Conservation (phyloP, 2,113 vertebrate species). For the Ciconia boyciana region DNA sequence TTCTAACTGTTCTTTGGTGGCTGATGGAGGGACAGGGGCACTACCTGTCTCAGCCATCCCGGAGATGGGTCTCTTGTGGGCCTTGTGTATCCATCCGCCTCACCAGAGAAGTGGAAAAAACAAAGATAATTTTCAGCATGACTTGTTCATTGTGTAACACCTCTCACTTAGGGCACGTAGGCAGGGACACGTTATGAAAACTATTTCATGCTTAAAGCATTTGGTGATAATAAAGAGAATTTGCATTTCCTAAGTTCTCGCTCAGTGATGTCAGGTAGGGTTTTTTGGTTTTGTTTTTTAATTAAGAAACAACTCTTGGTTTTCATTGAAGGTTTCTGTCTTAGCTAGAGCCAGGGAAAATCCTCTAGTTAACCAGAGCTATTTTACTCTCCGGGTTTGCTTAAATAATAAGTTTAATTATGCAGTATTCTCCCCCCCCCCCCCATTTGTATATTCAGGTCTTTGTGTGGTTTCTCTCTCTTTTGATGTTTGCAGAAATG, state of each 20-base stretch:
- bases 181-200: not conserved
- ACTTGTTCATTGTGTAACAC: not conserved
- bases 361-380: conserved; percentile 14
- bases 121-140: not conserved
- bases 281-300: not conserved
- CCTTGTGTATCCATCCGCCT: not conserved
- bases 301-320: not conserved
- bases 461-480: conserved; percentile 51
- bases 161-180: not conserved
- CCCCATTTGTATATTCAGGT: conserved; percentile 37
- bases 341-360: not conserved
- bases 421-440: not conserved
- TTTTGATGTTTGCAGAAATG: conserved; percentile 67
- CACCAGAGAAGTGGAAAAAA: not conserved
- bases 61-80: rapidly evolving
- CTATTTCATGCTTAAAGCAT: conserved; percentile 13
- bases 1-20: not conserved
- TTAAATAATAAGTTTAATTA: conserved; percentile 38
- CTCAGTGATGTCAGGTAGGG: not conserved
- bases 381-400: conserved; percentile 10
- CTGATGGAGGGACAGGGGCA: not conserved
- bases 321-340: not conserved
- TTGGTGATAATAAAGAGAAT: not conserved
- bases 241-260: conserved; percentile 16
- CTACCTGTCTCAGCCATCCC: not conserved